These are phyloP conservation scores for Trogon surrucura DNA, from an alignment of 2,113 vertebrate genomes.

Conservation along the genomic window DNA sequence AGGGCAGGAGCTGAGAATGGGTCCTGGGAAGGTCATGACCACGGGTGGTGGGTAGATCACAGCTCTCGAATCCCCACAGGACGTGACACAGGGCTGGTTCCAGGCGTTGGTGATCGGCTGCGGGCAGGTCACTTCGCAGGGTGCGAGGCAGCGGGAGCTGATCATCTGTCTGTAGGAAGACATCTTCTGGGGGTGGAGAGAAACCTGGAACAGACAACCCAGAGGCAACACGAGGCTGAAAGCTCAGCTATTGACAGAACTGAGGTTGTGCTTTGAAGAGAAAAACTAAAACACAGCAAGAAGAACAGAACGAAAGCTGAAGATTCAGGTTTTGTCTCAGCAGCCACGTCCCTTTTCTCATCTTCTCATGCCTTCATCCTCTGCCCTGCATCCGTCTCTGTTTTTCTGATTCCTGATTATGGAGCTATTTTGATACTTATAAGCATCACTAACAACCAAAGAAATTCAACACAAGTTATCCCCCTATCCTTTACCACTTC, in stretches of 20 bases:
- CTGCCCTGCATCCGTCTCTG: accelerated
- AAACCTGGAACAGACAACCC: not conserved
- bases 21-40: constrained; percentile 27
- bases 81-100: not conserved
- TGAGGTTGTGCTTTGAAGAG: not conserved
- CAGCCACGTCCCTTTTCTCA: not conserved
- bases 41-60: not conserved
- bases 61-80: not conserved
- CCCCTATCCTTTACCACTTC: not conserved
- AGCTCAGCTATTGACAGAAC: accelerated
- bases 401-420: not conserved
- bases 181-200: not conserved
- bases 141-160: not conserved
- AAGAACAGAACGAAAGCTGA: not conserved
- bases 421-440: not conserved
- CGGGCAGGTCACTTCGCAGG: not conserved
- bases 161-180: not conserved
- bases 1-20: constrained; percentile 38
- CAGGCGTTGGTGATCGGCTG: not conserved
- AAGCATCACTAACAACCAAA: not conserved
- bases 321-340: not conserved
- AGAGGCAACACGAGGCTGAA: not conserved
- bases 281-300: accelerated
- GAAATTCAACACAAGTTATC: not conserved
- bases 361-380: not conserved